These are phyloP conservation scores for Drosophila kanapiae DNA, from an alignment of 1,140 invertebrate genomes.

Conservation along the genomic window DNA sequence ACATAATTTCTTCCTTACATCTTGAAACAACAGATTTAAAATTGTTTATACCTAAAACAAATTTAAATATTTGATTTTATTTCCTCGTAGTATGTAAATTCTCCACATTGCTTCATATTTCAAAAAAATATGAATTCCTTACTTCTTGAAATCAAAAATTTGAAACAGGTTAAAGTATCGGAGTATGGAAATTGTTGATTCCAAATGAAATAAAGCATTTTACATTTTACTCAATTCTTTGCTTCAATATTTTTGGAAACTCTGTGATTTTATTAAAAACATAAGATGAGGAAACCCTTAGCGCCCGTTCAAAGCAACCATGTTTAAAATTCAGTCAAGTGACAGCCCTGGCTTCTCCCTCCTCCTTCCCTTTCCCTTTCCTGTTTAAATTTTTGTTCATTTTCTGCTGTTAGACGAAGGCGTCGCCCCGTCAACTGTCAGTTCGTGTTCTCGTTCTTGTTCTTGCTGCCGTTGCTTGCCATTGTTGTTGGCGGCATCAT, in stretches of 20 bases:
- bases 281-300: not conserved
- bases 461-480: slow-evolving; percentile 26
- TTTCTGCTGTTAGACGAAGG: slow-evolving; percentile 64
- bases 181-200: not conserved
- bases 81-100: no score
- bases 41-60: no score
- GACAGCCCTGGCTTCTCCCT: not conserved
- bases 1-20: no score
- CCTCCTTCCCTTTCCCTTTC: not conserved
- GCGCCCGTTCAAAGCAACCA: not conserved
- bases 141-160: no score
- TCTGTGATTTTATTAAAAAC: not conserved
- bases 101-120: no score
- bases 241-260: not conserved
- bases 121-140: no score
- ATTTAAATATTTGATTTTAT: no score
- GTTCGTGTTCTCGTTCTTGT: slow-evolving; percentile 48
- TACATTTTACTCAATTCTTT: not conserved
- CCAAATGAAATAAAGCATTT: not conserved
- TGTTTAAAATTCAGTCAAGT: not conserved
- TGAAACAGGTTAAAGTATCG: not conserved
- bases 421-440: slow-evolving; percentile 67
- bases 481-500: slow-evolving; percentile 61
- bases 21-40: no score
- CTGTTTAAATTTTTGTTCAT: not conserved